Base-by-base conservation (phyloP, 64 coral and sea anemone species). In the Trachythela sp. region DNA sequence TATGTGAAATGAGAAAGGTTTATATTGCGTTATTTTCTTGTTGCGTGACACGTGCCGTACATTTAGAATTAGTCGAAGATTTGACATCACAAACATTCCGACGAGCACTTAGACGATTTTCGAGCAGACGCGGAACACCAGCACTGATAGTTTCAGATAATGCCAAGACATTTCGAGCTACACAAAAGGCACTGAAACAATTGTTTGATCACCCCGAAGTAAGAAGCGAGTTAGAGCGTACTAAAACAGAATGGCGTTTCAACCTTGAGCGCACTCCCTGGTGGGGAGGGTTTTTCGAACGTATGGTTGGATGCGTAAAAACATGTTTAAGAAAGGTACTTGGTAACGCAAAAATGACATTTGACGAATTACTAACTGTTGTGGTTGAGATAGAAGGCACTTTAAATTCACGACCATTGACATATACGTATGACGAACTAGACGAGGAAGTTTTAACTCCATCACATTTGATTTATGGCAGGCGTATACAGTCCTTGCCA, bases 121-220 rank as follows among this genome's bases (percentile, higher is more conserved):
- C 75, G 75, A 80, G 75, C 20, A 80, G 75, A 37, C 75, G 38
- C 2, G 34, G 75, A 80, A 80, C 75, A 18, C 75, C 75, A 34
- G 75, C 75, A 22, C 20, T 80, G 4, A 68, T 31, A 68, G 31
- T 77, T 36, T 77, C 31, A 35, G 24, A 77, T 39, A 77, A 77
- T 39, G 36, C 2, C 26, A 80, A 80, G 34, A 37, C 30, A 36
- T 80, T 80, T 37, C 8, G 20, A 13, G 38, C 75, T 10, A 40
- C 20, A 22, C 8, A 40, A 80, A 80, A 80, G 8, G 38, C 32
- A 15, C 31, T 80, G 34, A 80, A 29, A 1, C 13, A 80, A 80
- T 80, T 80, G 34, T 37, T 64, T 64, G 22, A 64, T 27, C 56
- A 64, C 17, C 56, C 56, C 22, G 56, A 64, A 64, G 56, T 64